Evolutionary conservation across 2,113 vertebrate species (phyloP).

Genomic region (Mormyrus lacerda): DNA sequence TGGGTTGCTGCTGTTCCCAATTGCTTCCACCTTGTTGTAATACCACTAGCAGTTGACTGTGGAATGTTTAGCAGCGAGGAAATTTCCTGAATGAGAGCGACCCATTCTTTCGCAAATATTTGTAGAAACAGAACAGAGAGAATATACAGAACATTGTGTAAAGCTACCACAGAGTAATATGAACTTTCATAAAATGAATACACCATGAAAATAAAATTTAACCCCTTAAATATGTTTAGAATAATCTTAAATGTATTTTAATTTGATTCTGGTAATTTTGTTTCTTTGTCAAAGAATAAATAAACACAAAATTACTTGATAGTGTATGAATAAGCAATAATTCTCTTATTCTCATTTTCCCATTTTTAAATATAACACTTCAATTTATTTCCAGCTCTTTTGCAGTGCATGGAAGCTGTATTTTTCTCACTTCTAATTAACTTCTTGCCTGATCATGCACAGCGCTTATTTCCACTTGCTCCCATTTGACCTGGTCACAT

Average conservation of each 20-base stretch:
- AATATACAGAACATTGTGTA: background rate
- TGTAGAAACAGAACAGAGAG: background rate
- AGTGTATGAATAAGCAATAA: background rate
- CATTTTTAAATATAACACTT: background rate
- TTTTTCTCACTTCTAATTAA: conserved; percentile 3
- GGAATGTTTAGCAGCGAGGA: no score
- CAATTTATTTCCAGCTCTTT: background rate
- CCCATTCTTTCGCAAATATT: no score
- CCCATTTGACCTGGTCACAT: conserved; percentile 4
- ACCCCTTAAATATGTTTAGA: background rate
- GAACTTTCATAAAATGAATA: background rate
- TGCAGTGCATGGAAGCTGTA: background rate
- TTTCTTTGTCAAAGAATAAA: background rate
- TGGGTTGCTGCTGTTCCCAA: no score
- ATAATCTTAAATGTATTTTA: background rate
- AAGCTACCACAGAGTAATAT: background rate
- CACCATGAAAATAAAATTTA: background rate
- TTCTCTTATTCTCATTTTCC: background rate
- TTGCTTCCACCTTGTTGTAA: no score
- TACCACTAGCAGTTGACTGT: no score
- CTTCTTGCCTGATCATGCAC: conserved; percentile 8
- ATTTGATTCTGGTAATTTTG: background rate
- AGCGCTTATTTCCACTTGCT: background rate
- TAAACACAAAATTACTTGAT: background rate
- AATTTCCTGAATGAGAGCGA: no score